Evolutionary conservation across 1,140 invertebrate genomes (phyloP).

Genomic region (Cataglyphis hispanica): DNA sequence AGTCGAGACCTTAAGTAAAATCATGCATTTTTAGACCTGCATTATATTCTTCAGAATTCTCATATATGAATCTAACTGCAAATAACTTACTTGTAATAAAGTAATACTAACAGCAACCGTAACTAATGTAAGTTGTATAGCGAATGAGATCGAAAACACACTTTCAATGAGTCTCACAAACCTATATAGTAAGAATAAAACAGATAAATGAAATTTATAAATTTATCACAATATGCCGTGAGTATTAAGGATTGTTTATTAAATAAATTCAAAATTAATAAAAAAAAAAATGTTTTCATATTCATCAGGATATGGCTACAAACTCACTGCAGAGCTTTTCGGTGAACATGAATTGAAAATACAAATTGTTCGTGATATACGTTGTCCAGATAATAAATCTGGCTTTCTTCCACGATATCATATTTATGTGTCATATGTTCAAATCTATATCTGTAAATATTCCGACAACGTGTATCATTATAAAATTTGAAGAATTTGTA

Average conservation of each 20-base stretch:
- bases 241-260: background rate
- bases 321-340: conserved; percentile 15
- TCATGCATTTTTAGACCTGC: background rate
- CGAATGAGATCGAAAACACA: background rate
- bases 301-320: background rate
- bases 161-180: conserved; percentile 9
- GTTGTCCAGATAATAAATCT: background rate
- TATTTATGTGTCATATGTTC: background rate
- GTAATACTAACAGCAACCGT: background rate
- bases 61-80: background rate
- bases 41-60: background rate
- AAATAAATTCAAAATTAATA: background rate
- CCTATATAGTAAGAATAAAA: background rate
- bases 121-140: background rate
- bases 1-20: background rate
- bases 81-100: conserved; percentile 21
- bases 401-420: background rate
- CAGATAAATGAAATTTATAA: background rate
- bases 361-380: conserved; percentile 19
- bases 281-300: background rate
- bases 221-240: background rate
- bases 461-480: background rate
- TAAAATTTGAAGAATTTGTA: background rate
- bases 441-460: conserved; percentile 29
- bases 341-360: background rate